These are phyloP conservation scores for Polyergus mexicanus DNA, from an alignment of 1,140 invertebrate species.

Conservation along the genomic window DNA sequence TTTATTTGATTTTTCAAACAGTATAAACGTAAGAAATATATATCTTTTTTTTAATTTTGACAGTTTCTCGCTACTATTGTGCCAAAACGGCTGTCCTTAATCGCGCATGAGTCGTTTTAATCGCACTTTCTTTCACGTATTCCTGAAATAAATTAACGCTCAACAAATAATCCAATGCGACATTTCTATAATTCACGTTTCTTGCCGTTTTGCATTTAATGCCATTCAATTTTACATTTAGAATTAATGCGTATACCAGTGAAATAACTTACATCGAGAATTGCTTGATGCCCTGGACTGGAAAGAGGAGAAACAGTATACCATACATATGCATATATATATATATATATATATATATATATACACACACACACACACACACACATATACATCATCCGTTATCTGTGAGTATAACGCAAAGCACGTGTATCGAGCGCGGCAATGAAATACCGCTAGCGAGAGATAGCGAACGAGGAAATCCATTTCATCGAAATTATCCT, in stretches of 20 bases:
- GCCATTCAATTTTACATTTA: slow-evolving; percentile 24
- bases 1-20: too few species aligned
- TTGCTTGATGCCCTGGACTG: neutral
- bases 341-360: too few species aligned
- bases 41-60: too few species aligned
- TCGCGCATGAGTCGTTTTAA: neutral
- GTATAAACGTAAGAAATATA: too few species aligned
- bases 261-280: slow-evolving; percentile 39
- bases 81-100: too few species aligned
- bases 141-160: slow-evolving; percentile 6
- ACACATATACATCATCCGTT: slow-evolving; percentile 40
- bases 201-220: slow-evolving; percentile 9
- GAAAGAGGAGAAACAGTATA: slow-evolving; percentile 19
- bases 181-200: neutral
- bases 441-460: slow-evolving; percentile 45
- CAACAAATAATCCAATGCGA: neutral
- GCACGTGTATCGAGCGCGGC: slow-evolving; percentile 55
- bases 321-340: neutral
- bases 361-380: neutral
- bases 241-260: slow-evolving; percentile 17
- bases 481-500: slow-evolving; percentile 59
- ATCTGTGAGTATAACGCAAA: slow-evolving; percentile 47
- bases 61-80: too few species aligned
- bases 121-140: neutral
- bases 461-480: slow-evolving; percentile 59